phyloP scores from a whole-genome alignment of 2,113 vertebrate species.

The Opisthocomus hoazin region DNA sequence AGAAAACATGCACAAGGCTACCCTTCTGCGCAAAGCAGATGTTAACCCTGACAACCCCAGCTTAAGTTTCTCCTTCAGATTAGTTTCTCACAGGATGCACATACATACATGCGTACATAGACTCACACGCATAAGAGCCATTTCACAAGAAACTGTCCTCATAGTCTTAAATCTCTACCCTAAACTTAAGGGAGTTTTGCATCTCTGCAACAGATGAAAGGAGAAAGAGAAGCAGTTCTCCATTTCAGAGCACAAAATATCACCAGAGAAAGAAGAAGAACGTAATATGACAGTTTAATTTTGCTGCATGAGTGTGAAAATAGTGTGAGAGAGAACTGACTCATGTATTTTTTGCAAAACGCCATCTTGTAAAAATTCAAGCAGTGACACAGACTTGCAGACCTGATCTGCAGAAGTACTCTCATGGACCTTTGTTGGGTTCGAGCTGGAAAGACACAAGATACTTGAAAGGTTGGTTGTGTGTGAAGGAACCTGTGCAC shows the following conservation, averaged over 20 bases:
- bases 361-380: background rate
- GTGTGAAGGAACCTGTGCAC: rapidly evolving
- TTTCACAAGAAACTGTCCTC: background rate
- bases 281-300: background rate
- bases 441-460: background rate
- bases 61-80: background rate
- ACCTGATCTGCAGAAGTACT: background rate
- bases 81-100: background rate
- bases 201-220: background rate
- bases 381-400: background rate
- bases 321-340: background rate
- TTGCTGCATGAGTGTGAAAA: constrained; percentile 1
- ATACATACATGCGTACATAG: background rate
- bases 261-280: background rate
- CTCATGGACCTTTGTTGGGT: background rate
- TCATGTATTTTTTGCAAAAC: background rate
- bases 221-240: background rate
- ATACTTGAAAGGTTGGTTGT: background rate
- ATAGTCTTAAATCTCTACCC: background rate
- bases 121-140: background rate
- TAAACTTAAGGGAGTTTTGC: background rate
- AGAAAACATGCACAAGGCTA: background rate
- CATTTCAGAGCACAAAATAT: background rate
- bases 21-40: background rate
- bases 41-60: background rate